Conservation (phyloP, 2,888 invertebrate genomes). For the Oscheius sp. region DNA sequence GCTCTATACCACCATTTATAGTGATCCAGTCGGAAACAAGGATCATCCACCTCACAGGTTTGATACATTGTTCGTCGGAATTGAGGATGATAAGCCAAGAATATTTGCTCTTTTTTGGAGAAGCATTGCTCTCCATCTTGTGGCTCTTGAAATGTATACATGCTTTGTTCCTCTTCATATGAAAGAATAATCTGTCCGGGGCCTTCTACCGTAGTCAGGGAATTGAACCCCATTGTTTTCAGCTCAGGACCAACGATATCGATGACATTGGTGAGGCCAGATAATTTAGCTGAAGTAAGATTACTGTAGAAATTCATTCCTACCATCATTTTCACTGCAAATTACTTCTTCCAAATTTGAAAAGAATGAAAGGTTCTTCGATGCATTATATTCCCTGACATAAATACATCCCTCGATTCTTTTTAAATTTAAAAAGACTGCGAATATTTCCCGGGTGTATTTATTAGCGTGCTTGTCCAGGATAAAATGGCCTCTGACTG, state of each 20-base stretch:
- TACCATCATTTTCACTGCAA: background rate
- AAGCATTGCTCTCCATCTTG: background rate
- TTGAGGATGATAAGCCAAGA: background rate
- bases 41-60: no score
- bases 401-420: background rate
- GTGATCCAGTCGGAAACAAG: no score
- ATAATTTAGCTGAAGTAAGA: background rate
- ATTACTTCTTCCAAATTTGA: background rate
- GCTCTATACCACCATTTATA: no score
- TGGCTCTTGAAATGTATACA: background rate
- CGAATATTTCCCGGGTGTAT: background rate
- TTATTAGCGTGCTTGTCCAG: background rate
- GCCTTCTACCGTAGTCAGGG: background rate
- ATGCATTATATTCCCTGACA: background rate
- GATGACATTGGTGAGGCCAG: background rate
- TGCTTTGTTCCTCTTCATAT: background rate
- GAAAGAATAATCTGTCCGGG: constrained; percentile 1
- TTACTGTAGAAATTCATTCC: background rate
- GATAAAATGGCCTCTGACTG: constrained; percentile 5
- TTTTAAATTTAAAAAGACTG: background rate
- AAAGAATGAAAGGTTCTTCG: background rate
- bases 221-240: background rate
- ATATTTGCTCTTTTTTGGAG: background rate
- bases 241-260: background rate
- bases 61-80: no score